Percentiles rank a stretch among this genome's conserved stretches.
Evolutionary conservation across 2,113 vertebrate species (phyloP).

Genomic region (Grammomys dolichurus): DNA sequence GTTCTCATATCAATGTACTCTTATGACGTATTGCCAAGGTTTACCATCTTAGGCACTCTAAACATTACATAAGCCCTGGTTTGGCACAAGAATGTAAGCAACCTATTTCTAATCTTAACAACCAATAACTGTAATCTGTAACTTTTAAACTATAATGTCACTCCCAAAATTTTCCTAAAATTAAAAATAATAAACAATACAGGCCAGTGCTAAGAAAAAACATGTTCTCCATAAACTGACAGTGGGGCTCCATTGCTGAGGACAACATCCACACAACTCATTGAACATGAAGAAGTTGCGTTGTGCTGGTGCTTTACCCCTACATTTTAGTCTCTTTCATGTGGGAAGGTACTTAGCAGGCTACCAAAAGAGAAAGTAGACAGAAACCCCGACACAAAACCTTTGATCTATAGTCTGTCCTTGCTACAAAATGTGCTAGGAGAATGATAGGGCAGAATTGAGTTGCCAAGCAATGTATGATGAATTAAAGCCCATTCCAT

Average conservation of each 20-base stretch:
- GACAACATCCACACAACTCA: background rate
- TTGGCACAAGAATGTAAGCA: background rate
- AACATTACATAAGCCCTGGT: background rate
- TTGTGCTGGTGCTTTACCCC: background rate
- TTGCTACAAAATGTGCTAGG: background rate
- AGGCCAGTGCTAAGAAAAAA: background rate
- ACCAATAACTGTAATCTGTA: background rate
- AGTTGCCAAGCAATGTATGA: background rate
- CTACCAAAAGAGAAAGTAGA: background rate
- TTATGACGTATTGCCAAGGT: background rate
- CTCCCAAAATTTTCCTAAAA: background rate
- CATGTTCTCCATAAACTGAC: background rate
- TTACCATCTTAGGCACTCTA: background rate
- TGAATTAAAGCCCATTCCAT: background rate
- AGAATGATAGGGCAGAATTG: background rate
- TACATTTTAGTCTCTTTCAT: background rate
- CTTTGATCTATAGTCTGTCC: background rate
- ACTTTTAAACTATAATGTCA: background rate
- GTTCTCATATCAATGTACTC: background rate
- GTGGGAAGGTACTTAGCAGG: background rate
- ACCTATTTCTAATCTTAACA: background rate
- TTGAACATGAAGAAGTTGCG: background rate
- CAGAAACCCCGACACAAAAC: background rate
- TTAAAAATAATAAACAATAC: background rate
- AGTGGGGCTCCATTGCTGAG: background rate